phyloP scores from a whole-genome alignment of 2,888 invertebrate genomes.

The Empis stercorea region DNA sequence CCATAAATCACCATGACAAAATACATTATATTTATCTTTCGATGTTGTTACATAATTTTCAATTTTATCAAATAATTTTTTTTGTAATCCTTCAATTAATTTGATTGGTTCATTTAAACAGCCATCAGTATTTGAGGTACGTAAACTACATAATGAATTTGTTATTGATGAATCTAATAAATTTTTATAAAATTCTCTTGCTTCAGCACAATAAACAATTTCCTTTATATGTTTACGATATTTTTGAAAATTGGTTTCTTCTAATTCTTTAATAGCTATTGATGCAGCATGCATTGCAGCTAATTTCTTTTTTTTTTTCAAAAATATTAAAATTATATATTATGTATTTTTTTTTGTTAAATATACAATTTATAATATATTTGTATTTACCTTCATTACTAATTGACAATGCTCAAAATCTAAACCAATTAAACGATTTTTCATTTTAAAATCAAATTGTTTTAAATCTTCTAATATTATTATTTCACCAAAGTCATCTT shows the following conservation, averaged over 20 bases:
- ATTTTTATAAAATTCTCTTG: conserved; percentile 25
- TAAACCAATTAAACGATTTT: conserved; percentile 24
- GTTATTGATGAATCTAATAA: conserved; percentile 26
- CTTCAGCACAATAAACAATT: conserved; percentile 29
- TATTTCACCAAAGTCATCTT: conserved; percentile 22
- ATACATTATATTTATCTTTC: conserved; percentile 21
- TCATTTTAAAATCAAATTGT: conserved; percentile 22
- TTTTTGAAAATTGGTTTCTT: conserved; percentile 17
- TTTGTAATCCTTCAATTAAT: conserved; percentile 23
- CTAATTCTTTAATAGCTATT: conserved; percentile 24
- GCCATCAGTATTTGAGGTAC: conserved; percentile 25
- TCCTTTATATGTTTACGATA: conserved; percentile 22
- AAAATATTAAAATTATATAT: too few relatives aligned
- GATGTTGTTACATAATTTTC: conserved; percentile 20
- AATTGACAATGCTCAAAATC: conserved; percentile 26
- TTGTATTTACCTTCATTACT: conserved; percentile 26
- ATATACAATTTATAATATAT: neutral
- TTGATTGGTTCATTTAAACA: conserved; percentile 24
- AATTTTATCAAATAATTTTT: conserved; percentile 21
- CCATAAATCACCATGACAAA: conserved; percentile 34
- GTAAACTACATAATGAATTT: conserved; percentile 26
- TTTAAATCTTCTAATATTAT: conserved; percentile 31
- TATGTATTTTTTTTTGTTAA: neutral
- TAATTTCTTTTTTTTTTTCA: too few relatives aligned
- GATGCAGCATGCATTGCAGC: conserved; percentile 32